These are phyloP conservation scores for Drosophila hawaiiensis DNA, from an alignment of 2,888 invertebrate genomes.

Conservation along the genomic window DNA sequence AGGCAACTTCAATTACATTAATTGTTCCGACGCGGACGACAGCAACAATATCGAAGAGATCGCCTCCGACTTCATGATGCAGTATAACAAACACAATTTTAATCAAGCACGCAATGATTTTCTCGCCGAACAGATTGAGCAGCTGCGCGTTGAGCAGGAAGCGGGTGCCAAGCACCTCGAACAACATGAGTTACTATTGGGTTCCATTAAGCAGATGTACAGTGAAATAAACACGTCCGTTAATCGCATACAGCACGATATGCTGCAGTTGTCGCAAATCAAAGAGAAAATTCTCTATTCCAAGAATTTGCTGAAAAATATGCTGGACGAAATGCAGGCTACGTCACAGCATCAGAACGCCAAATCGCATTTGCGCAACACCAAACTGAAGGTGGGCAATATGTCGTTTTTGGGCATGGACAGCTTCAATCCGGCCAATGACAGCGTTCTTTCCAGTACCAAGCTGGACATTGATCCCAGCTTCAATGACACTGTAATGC, in stretches of 20 bases:
- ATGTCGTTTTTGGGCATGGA: constrained; percentile 66
- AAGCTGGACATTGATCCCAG: constrained; percentile 82
- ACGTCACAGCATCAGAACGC: constrained; percentile 47
- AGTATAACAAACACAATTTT: constrained; percentile 80
- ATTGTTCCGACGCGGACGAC: constrained; percentile 62
- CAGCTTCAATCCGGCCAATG: constrained; percentile 71
- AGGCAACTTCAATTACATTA: constrained; percentile 72
- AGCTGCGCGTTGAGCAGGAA: constrained; percentile 72
- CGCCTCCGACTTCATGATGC: constrained; percentile 82
- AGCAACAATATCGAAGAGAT: constrained; percentile 74
- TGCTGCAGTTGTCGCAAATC: constrained; percentile 82
- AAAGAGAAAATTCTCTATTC: constrained; percentile 84
- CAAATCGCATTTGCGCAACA: constrained; percentile 75
- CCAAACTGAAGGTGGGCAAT: constrained; percentile 73
- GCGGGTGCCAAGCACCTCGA: constrained; percentile 71
- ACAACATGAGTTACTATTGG: constrained; percentile 80
- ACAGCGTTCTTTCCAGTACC: constrained; percentile 83
- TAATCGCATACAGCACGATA: constrained; percentile 82
- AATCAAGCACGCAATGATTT: constrained; percentile 79
- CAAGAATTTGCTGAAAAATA: constrained; percentile 78
- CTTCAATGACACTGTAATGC: constrained; percentile 51
- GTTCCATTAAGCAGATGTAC: constrained; percentile 82
- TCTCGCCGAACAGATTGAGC: constrained; percentile 78
- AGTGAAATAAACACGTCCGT: constrained; percentile 77
- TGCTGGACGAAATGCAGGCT: constrained; percentile 77